Conservation (phyloP, 2,113 vertebrate species). For the Perca fluviatilis region DNA sequence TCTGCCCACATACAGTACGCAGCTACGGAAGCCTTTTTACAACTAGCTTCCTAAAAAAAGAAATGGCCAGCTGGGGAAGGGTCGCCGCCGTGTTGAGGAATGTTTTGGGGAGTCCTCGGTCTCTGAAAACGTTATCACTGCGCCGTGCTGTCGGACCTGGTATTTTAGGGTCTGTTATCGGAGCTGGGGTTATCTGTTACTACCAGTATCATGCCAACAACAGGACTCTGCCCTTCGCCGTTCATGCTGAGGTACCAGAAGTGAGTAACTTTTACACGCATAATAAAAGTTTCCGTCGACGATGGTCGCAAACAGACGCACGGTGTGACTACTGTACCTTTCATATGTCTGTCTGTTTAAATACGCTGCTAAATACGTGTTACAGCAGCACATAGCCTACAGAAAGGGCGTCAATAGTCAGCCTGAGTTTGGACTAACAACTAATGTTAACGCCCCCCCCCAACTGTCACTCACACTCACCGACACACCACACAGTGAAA, state of each 20-base stretch:
- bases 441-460: slow-evolving; percentile 7
- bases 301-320: not conserved
- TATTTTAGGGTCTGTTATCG: slow-evolving; percentile 45
- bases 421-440: not conserved
- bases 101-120: slow-evolving; percentile 21
- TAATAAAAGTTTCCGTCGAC: not conserved
- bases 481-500: not conserved
- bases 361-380: not conserved
- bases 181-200: slow-evolving; percentile 54
- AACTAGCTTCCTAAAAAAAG: slow-evolving; percentile 43
- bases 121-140: not conserved
- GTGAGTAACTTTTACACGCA: slow-evolving; percentile 46
- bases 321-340: too few species aligned
- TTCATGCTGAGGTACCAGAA: slow-evolving; percentile 64
- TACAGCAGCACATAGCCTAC: not conserved
- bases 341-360: accelerated
- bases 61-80: slow-evolving; percentile 66
- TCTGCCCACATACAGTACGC: not conserved
- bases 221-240: slow-evolving; percentile 52
- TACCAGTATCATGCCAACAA: slow-evolving; percentile 12
- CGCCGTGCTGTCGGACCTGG: slow-evolving; percentile 33
- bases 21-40: slow-evolving; percentile 47
- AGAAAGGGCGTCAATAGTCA: not conserved
- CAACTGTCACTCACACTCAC: not conserved
- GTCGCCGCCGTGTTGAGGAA: slow-evolving; percentile 26